Evolutionary conservation across 2,797 vertebrate genomes (phyloP), one percentile per base, ranked within the genome.

Genomic region (Rhinoraja longicauda): DNA sequence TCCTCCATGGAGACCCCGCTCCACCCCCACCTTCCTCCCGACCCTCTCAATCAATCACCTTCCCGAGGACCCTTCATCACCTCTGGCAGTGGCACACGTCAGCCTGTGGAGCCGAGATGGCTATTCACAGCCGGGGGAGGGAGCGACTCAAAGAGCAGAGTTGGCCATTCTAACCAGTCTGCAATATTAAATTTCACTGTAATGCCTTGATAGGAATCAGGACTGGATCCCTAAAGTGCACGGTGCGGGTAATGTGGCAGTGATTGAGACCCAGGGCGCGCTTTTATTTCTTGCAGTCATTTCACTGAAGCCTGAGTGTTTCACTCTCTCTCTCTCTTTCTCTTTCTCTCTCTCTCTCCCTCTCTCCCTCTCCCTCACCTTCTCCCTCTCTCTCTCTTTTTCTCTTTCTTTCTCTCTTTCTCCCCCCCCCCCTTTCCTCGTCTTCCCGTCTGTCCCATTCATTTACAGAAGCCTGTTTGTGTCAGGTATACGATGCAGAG

Each of bases 271-370:
- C 84, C 94, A 96, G 95, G 96, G 95, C 94, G 96, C 96, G 95
- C 96, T 96, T 96, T 96, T 95, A 95, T 96, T 96, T 96, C 21
- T 96, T 95, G 96, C 94, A 95, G 95, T 95, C 95, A 95, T 95
- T 96, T 95, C 96, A 92, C 95, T 96, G 95, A 94, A 97, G 95
- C 94, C 94, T 96, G 96, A 95, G 67, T 45, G 36, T 45, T 73
- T 86, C 59, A 62, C 81, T 84, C 81, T 86, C 57, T 86, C 13
- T 62, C 64, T 67, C 64, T 67, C 64, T 67, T n/a, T n/a, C n/a
- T 64, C 62, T 72, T 15, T 72, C 70, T 72, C 21, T 72, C 70
- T 19, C 70, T 19, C 70, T 7, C 13, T 19, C 9, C 32, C 13
- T 19, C 59, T 32, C n/a, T 1, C 59, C 21, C n/a, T 17, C 62